Evolutionary conservation across 2,113 vertebrate genomes (phyloP), one percentile per base, ranked within the genome.

Genomic region (Alosa alosa): DNA sequence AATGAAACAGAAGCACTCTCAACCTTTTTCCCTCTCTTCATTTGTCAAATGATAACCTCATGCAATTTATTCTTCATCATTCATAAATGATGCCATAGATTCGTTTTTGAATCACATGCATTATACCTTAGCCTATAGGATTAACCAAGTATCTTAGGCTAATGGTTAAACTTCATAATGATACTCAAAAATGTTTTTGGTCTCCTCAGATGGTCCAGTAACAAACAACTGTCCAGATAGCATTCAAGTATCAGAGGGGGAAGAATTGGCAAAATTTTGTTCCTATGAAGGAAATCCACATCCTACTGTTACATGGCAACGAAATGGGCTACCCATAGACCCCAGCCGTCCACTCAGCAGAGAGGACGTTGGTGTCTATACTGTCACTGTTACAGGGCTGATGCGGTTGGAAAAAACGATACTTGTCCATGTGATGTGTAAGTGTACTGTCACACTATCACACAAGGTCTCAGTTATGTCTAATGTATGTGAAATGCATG

Each of bases 181-280:
- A 60, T 68, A 9, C n/a, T 25, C 7, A 7, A 36, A 39, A 17
- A n/a, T 39, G 25, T 82, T 68, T 25, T 41, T 55, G 39, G 31
- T 49, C 46, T 49, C 36, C 78, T 68, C 81, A 90, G 89, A 57
- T 60, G 41, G 75, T 45, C 89, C 89, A 15, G 83, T 17, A 10
- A 7, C 88, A 64, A 31, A 8, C 22, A 81, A 81, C 41, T n/a
- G 46, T 47, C 9, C 49, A 36, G 4, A 2, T 8, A 5, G 1
- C 25, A 8, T 36, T 6, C 1, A 45, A 3, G n/a, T 78, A 3
- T 4, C 25, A n/a, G 85, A 55, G 84, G 84, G 82, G 41, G n/a
- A n/a, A 0, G 75, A 2, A 55, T 52, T 83, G 75, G 49, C 6
- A 47, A 68, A 11, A 39, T 20, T 7, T 81, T 88, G 87, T 49